Evolutionary conservation across 2,888 invertebrate species (phyloP).

Genomic region (Napeogenes inachia): DNA sequence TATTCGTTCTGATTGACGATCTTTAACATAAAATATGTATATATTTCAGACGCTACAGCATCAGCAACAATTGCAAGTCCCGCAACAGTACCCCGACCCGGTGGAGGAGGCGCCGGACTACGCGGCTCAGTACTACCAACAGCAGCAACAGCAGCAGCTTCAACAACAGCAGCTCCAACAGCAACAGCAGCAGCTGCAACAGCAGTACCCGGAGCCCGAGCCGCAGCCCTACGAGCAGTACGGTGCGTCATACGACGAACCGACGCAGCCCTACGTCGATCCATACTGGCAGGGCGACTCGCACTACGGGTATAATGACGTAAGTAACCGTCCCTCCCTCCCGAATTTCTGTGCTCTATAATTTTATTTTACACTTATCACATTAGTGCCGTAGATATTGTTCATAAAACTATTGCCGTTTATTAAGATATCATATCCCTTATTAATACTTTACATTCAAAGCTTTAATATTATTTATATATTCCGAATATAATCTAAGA

Average conservation of each 20-base stretch:
- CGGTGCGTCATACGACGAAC: slow-evolving; percentile 35
- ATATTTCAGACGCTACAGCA: slow-evolving; percentile 37
- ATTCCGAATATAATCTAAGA: not conserved
- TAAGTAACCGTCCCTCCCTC: slow-evolving; percentile 32
- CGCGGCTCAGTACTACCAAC: slow-evolving; percentile 41
- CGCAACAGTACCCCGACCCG: slow-evolving; percentile 28
- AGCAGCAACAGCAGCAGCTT: slow-evolving; percentile 23
- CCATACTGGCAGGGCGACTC: slow-evolving; percentile 50
- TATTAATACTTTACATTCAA: too few relatives aligned
- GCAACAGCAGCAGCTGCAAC: slow-evolving; percentile 17
- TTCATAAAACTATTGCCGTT: too few relatives aligned
- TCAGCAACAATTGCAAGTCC: slow-evolving; percentile 33
- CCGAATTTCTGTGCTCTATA: too few relatives aligned
- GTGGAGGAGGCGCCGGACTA: slow-evolving; percentile 41
- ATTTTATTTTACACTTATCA: too few relatives aligned
- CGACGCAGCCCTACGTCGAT: slow-evolving; percentile 42
- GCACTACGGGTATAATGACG: slow-evolving; percentile 49
- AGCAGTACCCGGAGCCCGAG: slow-evolving; percentile 13
- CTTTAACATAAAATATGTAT: not conserved
- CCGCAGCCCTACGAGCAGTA: slow-evolving; percentile 21
- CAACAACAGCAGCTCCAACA: slow-evolving; percentile 27
- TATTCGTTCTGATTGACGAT: not conserved
- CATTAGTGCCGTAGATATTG: too few relatives aligned
- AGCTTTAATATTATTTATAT: too few relatives aligned
- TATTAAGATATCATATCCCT: too few relatives aligned